These are phyloP conservation scores for Apogon hyalosoma DNA, from an alignment of 2,797 vertebrate genomes.

Conservation along the genomic window DNA sequence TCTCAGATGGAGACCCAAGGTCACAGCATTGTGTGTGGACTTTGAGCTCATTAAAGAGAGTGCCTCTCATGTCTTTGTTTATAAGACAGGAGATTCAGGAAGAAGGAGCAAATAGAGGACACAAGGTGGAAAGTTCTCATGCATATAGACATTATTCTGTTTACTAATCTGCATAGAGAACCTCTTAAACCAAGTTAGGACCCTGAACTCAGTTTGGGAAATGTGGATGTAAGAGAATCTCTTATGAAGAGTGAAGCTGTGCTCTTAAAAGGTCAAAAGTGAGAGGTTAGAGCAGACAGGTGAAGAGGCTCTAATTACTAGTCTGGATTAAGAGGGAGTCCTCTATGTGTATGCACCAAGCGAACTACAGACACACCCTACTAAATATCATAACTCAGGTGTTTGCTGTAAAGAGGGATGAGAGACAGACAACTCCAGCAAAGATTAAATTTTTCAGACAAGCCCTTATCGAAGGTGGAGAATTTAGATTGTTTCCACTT, in stretches of 20 bases:
- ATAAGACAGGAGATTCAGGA: constrained; percentile 14
- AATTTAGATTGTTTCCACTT: too few relatives aligned
- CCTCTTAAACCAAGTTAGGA: too few relatives aligned
- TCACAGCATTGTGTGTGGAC: constrained; percentile 18
- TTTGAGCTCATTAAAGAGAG: constrained; percentile 51
- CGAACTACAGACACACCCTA: not conserved
- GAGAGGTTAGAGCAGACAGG: constrained; percentile 8
- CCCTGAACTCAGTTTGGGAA: not conserved
- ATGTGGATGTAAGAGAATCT: not conserved
- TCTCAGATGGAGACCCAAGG: constrained; percentile 34
- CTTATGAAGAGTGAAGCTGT: not conserved
- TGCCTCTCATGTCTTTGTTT: constrained; percentile 36
- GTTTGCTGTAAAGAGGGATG: too few relatives aligned
- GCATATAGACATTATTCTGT: not conserved
- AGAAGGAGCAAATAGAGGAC: not conserved
- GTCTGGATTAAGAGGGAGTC: not conserved
- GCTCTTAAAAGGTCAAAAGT: constrained; percentile 14
- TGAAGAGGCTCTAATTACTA: constrained; percentile 24
- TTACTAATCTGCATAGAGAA: not conserved
- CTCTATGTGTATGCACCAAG: not conserved
- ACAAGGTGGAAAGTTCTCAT: not conserved
- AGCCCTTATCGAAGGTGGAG: too few relatives aligned
- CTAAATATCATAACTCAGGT: too few relatives aligned
- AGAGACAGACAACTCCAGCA: too few relatives aligned
- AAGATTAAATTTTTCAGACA: too few relatives aligned